Conservation (phyloP, 2,797 vertebrate species). For the Carapus acus region DNA sequence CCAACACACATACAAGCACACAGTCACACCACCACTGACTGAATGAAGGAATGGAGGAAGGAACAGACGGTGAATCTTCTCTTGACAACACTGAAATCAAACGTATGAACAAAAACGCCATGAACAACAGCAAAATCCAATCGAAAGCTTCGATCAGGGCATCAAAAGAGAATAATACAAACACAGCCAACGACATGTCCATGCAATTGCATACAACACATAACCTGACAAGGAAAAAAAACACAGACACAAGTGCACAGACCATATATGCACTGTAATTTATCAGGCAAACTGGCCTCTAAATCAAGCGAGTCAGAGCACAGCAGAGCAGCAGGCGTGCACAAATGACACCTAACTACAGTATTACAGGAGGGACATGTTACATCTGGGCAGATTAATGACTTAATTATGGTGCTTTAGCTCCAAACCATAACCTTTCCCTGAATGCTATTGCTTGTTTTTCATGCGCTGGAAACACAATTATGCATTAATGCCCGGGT, state of each 20-base stretch:
- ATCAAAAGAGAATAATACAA: too few relatives aligned
- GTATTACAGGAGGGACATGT: conserved; percentile 71
- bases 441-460: conserved; percentile 50
- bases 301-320: conserved; percentile 45
- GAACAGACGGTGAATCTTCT: too few relatives aligned
- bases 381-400: conserved; percentile 72
- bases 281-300: conserved; percentile 7
- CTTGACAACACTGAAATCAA: conserved; percentile 7
- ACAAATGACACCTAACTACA: conserved; percentile 66
- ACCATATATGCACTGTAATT: background rate
- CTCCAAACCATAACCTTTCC: conserved; percentile 74
- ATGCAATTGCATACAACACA: background rate
- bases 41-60: too few relatives aligned
- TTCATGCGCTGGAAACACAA: conserved; percentile 48
- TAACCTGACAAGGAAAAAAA: conserved; percentile 1
- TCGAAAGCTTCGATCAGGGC: too few relatives aligned
- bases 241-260: conserved; percentile 15
- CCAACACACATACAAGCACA: conserved; percentile 8
- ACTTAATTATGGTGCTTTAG: conserved; percentile 78
- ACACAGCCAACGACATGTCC: too few relatives aligned
- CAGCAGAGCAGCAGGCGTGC: conserved; percentile 36
- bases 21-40: conserved; percentile 10
- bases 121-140: too few relatives aligned
- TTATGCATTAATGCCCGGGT: conserved; percentile 45
- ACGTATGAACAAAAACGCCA: background rate